Evolutionary conservation across 2,888 invertebrate species (phyloP), one percentile per base, ranked within the genome.

Genomic region (Brachynemurus nebulosus): DNA sequence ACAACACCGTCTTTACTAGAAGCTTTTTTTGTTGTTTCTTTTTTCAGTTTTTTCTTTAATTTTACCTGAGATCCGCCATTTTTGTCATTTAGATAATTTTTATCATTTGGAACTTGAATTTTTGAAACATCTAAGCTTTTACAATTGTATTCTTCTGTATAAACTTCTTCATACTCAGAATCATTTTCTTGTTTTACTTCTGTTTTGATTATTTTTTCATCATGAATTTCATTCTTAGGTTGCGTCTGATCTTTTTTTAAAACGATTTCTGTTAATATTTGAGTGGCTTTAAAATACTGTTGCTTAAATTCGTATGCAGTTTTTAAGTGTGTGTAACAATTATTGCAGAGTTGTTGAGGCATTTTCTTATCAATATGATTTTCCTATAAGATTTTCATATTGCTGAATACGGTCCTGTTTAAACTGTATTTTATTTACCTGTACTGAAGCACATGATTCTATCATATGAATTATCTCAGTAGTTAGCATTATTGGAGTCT

Each of bases 301-400:
- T 19, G 20, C n/a, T 37, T 37, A 19, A 37, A 37, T 18, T 37
- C 37, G 17, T 37, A 37, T 2, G 37, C 37, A 19, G n/a, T 37
- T 37, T 18, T 37, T 18, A 37, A 9, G 7, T 37, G 18, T 2
- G 7, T 37, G 18, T 19, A n/a, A 4, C 37, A 37, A 19, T 37
- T 37, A 11, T 19, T 17, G 11, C 37, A 37, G 19, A 37, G 17
- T 19, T 37, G 20, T 37, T 37, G 19, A n/a, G 37, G 37, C 17
- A 37, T 11, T 19, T 20, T 20, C 1, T 30, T 14, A 14, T 30
- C 14, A 5, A 30, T 5, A 30, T 12, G 2, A 3, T 12, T 6
- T 14, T 37, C n/a, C n/a, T n/a, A n/a, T n/a, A n/a, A n/a, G n/a
- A n/a, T 6, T 16, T 37, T 9, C 4, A 35, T 17, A 35, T 9